Percentiles rank a stretch among this genome's conserved stretches.
Evolutionary conservation across 2,888 invertebrate genomes (phyloP).

Genomic region (Agelastica alni): DNA sequence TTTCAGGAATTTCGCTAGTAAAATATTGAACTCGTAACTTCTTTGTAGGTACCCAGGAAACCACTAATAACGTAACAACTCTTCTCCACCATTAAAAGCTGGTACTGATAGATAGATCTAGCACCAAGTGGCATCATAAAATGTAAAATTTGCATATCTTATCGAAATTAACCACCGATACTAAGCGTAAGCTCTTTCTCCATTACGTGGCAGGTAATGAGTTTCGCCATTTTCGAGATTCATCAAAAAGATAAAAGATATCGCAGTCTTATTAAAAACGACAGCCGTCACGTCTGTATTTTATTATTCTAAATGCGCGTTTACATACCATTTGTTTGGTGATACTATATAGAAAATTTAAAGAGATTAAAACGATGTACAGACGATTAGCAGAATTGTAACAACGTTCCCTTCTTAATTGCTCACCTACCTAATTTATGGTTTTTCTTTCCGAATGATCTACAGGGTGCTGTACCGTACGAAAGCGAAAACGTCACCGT

Average conservation of each 20-base stretch:
- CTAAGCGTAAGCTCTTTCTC: slow-evolving; percentile 15
- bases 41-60: too few relatives aligned
- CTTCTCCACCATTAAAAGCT: slow-evolving; percentile 1
- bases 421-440: too few relatives aligned
- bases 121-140: slow-evolving; percentile 5
- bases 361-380: too few relatives aligned
- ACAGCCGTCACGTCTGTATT: slow-evolving; percentile 25
- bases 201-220: slow-evolving; percentile 25
- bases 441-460: too few relatives aligned
- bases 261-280: slow-evolving; percentile 27
- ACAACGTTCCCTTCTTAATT: too few relatives aligned
- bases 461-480: too few relatives aligned
- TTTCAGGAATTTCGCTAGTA: too few relatives aligned
- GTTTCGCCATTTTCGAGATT: slow-evolving; percentile 23
- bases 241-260: slow-evolving; percentile 27
- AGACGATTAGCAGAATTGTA: too few relatives aligned
- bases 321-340: neutral
- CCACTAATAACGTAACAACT: neutral
- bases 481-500: too few relatives aligned
- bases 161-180: slow-evolving; percentile 24
- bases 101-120: slow-evolving; percentile 7
- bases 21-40: too few relatives aligned
- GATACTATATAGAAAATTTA: too few relatives aligned
- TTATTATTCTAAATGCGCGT: slow-evolving; percentile 10
- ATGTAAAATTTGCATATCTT: slow-evolving; percentile 24